phyloP scores from a whole-genome alignment of 2,888 invertebrate species.

The Nephrocerus scutellatus region DNA sequence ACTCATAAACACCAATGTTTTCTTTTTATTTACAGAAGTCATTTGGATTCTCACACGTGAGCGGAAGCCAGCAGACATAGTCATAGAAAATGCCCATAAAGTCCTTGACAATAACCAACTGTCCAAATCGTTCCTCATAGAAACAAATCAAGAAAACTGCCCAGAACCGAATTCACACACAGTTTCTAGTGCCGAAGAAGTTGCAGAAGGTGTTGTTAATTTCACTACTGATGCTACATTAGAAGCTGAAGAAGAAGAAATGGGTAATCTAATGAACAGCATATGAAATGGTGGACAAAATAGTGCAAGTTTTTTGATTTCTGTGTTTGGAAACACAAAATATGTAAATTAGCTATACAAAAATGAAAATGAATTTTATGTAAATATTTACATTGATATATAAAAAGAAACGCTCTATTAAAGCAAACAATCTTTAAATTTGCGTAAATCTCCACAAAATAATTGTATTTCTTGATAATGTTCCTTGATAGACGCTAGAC shows the following conservation, averaged over 20 bases:
- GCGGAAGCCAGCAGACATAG: constrained; percentile 28
- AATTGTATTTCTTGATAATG: too few species aligned
- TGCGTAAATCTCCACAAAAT: too few species aligned
- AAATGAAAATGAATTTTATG: too few species aligned
- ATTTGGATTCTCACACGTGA: constrained; percentile 39
- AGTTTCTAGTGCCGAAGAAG: constrained; percentile 18
- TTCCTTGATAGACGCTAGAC: too few species aligned
- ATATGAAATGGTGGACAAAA: neutral
- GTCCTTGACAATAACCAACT: constrained; percentile 34
- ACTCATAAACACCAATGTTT: neutral
- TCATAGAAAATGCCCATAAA: constrained; percentile 28
- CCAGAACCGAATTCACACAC: constrained; percentile 19
- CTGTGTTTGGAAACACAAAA: too few species aligned
- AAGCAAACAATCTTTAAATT: too few species aligned
- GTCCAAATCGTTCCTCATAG: constrained; percentile 28
- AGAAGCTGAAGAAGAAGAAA: neutral
- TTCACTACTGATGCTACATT: neutral
- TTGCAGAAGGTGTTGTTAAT: neutral
- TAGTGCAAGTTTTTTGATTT: neutral
- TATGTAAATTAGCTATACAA: too few species aligned
- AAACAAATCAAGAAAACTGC: constrained; percentile 33
- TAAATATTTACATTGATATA: too few species aligned
- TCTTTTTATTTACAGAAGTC: constrained; percentile 24
- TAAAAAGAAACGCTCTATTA: too few species aligned
- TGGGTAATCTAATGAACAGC: neutral